Conservation (phyloP, 2,113 vertebrate species). For the Corythaixoides concolor region DNA sequence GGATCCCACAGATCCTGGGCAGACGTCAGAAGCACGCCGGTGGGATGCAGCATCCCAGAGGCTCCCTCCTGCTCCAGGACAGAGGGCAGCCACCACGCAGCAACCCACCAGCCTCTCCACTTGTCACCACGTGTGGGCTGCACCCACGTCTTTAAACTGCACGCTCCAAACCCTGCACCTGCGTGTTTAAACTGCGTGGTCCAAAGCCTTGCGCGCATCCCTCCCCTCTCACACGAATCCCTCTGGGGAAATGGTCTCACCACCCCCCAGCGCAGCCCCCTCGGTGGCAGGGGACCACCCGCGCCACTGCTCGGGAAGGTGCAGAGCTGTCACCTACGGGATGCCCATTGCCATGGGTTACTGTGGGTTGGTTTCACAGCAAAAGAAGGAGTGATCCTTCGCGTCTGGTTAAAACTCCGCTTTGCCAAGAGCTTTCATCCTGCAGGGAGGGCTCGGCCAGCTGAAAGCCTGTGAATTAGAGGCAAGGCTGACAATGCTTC, state of each 20-base stretch:
- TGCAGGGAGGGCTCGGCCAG: not conserved
- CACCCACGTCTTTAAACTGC: not conserved
- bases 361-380: not conserved
- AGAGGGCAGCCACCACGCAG: not conserved
- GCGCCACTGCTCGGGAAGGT: rapidly evolving
- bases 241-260: rapidly evolving
- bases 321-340: not conserved
- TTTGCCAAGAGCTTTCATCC: not conserved
- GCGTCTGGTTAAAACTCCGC: not conserved
- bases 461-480: not conserved
- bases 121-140: rapidly evolving
- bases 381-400: not conserved
- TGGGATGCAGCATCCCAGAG: not conserved
- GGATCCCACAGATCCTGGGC: rapidly evolving
- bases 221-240: not conserved
- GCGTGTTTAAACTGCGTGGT: rapidly evolving
- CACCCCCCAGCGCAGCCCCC: not conserved
- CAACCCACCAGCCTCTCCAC: not conserved
- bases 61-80: not conserved
- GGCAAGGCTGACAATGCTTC: not conserved
- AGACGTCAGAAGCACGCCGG: rapidly evolving
- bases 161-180: not conserved
- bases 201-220: not conserved
- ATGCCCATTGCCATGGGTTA: rapidly evolving
- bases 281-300: not conserved